A percentile compares a stretch with the other conserved stretches of the same genome.
These are phyloP conservation scores for Drosophila lacertosa DNA, from an alignment of 1,140 invertebrate genomes.

Conservation along the genomic window DNA sequence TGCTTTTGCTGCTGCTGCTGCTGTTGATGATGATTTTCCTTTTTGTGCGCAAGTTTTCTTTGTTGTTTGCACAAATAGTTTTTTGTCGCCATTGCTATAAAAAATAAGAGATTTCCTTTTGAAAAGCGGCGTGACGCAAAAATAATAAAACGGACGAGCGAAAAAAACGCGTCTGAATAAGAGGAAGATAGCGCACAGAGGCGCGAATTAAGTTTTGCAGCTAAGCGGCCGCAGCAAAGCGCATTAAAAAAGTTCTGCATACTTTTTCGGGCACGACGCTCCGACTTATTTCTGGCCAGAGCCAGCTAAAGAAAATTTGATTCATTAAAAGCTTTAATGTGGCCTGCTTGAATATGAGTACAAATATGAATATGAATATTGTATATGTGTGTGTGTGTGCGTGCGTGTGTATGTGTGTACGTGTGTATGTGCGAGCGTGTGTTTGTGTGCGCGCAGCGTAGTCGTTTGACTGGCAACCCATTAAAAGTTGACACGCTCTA, in stretches of 20 bases:
- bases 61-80: slow-evolving; percentile 82
- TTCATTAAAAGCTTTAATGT: slow-evolving; percentile 74
- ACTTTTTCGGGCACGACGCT: slow-evolving; percentile 18
- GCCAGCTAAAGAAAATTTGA: slow-evolving; percentile 39
- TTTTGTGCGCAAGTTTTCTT: slow-evolving; percentile 76
- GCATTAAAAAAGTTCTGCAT: slow-evolving; percentile 71
- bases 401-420: not conserved
- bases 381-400: slow-evolving; percentile 70
- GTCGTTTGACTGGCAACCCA: slow-evolving; percentile 44
- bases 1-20: slow-evolving; percentile 27
- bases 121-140: slow-evolving; percentile 52
- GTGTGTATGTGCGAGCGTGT: not conserved
- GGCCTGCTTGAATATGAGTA: slow-evolving; percentile 15
- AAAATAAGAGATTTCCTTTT: slow-evolving; percentile 73
- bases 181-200: slow-evolving; percentile 24
- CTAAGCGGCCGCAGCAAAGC: slow-evolving; percentile 75
- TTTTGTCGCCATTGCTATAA: slow-evolving; percentile 69
- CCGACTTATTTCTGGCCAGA: not conserved
- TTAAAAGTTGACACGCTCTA: slow-evolving; percentile 66
- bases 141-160: slow-evolving; percentile 16
- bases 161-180: slow-evolving; percentile 10
- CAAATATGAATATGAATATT: slow-evolving; percentile 43
- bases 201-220: slow-evolving; percentile 72
- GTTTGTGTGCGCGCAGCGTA: not conserved
- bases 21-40: slow-evolving; percentile 72